A percentile compares a stretch with the other conserved stretches of the same genome.
These are phyloP conservation scores for Pachyuromys duprasi DNA, from an alignment of 2,797 vertebrate species.

Conservation along the genomic window DNA sequence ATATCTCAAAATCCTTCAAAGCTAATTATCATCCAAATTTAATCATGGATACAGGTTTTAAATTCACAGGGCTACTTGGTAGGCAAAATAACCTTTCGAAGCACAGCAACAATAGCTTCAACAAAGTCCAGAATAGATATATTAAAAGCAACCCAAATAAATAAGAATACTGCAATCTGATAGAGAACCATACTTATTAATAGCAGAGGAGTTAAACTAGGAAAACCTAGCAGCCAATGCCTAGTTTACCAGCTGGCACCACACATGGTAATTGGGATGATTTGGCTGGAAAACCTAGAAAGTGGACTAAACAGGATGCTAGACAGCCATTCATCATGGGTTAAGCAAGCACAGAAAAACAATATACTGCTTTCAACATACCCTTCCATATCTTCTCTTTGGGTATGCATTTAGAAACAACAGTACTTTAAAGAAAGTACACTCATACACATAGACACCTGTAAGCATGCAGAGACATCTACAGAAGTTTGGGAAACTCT, in stretches of 20 bases:
- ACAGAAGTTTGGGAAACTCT: not conserved
- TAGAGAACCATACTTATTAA: not conserved
- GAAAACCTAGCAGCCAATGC: not conserved
- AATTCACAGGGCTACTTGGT: not conserved
- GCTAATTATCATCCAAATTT: slow-evolving; percentile 13
- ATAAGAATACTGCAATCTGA: not conserved
- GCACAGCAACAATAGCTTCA: not conserved
- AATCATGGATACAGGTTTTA: not conserved
- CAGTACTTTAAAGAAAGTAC: not conserved
- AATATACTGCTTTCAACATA: not conserved
- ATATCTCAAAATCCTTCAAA: not conserved
- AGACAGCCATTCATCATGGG: not conserved
- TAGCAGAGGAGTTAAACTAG: not conserved
- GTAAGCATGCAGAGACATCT: not conserved
- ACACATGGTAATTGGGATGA: not conserved
- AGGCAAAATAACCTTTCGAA: not conserved
- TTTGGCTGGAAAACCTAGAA: not conserved
- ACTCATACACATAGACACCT: not conserved
- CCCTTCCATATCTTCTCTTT: not conserved
- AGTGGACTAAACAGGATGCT: not conserved
- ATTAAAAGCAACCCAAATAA: not conserved
- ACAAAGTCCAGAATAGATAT: slow-evolving; percentile 11
- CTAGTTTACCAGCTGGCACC: not conserved
- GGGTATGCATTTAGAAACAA: not conserved
- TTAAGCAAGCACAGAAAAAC: not conserved